These are phyloP conservation scores for Limosa lapponica DNA, from an alignment of 2,797 vertebrate species.

Conservation along the genomic window DNA sequence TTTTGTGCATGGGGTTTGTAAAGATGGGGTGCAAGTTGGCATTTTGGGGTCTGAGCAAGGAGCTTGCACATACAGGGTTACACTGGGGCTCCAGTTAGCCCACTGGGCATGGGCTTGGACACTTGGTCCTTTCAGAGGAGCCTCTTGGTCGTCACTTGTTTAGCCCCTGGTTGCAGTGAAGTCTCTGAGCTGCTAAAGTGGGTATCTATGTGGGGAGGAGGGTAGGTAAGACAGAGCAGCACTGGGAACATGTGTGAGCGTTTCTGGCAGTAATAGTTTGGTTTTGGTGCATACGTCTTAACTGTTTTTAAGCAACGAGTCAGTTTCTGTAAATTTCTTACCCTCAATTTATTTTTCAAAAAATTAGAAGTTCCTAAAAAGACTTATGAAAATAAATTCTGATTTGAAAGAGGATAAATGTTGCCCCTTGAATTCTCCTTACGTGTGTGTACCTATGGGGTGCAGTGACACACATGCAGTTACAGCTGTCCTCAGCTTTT, in stretches of 20 bases:
- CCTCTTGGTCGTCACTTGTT: background rate
- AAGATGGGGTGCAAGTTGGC: background rate
- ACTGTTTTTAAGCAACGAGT: background rate
- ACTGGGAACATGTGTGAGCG: accelerated
- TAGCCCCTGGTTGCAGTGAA: background rate
- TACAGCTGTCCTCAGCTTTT: background rate
- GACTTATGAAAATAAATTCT: background rate
- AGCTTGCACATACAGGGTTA: accelerated
- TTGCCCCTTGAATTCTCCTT: background rate
- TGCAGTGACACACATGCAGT: background rate
- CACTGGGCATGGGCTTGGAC: background rate
- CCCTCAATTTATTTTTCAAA: background rate
- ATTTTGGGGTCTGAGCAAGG: background rate
- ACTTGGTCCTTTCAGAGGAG: background rate
- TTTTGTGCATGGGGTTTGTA: background rate
- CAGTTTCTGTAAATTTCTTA: background rate
- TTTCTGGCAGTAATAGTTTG: background rate
- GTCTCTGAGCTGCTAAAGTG: background rate
- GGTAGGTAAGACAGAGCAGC: background rate
- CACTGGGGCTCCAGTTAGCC: background rate
- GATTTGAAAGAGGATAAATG: background rate
- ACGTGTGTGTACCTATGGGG: accelerated
- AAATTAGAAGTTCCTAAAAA: background rate
- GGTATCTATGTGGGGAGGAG: background rate
- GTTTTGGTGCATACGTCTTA: background rate